phyloP scores from a whole-genome alignment of 2,888 invertebrate species.

The Boloria euphrosyne region DNA sequence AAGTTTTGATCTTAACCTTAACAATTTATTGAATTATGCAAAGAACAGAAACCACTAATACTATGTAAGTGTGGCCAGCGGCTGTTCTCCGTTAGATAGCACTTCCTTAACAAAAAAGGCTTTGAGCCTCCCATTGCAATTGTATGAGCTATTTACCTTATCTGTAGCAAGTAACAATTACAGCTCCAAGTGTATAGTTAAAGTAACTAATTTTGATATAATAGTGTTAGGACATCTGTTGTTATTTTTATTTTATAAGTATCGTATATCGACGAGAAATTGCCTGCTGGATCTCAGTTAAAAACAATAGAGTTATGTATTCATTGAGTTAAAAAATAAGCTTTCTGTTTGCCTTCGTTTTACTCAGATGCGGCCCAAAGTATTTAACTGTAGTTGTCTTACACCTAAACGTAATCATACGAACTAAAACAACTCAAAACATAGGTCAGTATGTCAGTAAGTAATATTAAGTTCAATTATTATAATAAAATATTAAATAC shows the following conservation, averaged over 20 bases:
- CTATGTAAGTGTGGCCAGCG: conserved; percentile 54
- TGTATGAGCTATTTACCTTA: conserved; percentile 83
- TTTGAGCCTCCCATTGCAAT: conserved; percentile 73
- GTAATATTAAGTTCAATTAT: conserved; percentile 26
- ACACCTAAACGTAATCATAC: too few species aligned
- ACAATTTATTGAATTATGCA: conserved; percentile 2
- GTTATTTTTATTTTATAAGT: neutral
- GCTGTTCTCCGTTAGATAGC: conserved; percentile 73
- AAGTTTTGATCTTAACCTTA: neutral
- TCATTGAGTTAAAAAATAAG: too few species aligned
- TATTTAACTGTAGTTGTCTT: too few species aligned
- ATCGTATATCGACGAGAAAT: neutral
- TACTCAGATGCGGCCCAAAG: too few species aligned
- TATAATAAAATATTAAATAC: conserved; percentile 26
- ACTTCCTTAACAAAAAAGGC: conserved; percentile 80
- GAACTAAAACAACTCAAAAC: conserved; percentile 16
- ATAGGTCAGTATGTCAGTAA: conserved; percentile 7
- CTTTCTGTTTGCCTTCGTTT: too few species aligned
- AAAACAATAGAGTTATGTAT: too few species aligned
- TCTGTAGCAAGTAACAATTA: conserved; percentile 75
- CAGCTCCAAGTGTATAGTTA: conserved; percentile 57
- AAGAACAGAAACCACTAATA: conserved; percentile 7
- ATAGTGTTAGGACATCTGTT: neutral
- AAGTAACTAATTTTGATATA: conserved; percentile 43
- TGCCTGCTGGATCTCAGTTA: too few species aligned